These are phyloP conservation scores for Chrysogorgia sp. DNA, from an alignment of 92 coral and sea anemone genomes.

Conservation along the genomic window DNA sequence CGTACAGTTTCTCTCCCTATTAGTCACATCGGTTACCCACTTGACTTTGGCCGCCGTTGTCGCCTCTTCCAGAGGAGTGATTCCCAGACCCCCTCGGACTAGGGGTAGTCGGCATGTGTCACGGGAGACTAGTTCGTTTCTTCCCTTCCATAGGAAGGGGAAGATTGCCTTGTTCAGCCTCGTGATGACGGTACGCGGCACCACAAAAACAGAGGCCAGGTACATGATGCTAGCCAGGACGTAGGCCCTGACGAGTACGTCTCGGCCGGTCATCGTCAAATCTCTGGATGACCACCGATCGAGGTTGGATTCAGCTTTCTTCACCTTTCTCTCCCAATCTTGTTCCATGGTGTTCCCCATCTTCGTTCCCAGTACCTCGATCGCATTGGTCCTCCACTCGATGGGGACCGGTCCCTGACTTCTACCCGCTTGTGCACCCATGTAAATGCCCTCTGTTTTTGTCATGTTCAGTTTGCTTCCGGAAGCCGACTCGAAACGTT, in stretches of 20 bases:
- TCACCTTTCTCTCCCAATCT: background rate
- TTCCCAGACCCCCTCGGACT: background rate
- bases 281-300: background rate
- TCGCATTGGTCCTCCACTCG: background rate
- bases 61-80: background rate
- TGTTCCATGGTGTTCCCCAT: background rate
- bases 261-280: background rate
- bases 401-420: background rate
- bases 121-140: slow-evolving; percentile 10
- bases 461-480: slow-evolving; percentile 34
- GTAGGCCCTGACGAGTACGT: background rate
- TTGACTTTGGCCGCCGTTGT: background rate
- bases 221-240: slow-evolving; percentile 21
- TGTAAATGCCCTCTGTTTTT: slow-evolving; percentile 52
- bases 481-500: slow-evolving; percentile 35
- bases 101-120: background rate
- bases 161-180: background rate
- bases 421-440: slow-evolving; percentile 42
- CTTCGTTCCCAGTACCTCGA: background rate
- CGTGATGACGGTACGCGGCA: background rate
- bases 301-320: background rate
- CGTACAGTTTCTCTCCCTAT: background rate
- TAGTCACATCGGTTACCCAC: slow-evolving; percentile 9
- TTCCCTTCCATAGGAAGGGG: slow-evolving; percentile 39
- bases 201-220: background rate